Evolutionary conservation across 1,140 invertebrate species (phyloP).

Genomic region (Pteromalus puparum): DNA sequence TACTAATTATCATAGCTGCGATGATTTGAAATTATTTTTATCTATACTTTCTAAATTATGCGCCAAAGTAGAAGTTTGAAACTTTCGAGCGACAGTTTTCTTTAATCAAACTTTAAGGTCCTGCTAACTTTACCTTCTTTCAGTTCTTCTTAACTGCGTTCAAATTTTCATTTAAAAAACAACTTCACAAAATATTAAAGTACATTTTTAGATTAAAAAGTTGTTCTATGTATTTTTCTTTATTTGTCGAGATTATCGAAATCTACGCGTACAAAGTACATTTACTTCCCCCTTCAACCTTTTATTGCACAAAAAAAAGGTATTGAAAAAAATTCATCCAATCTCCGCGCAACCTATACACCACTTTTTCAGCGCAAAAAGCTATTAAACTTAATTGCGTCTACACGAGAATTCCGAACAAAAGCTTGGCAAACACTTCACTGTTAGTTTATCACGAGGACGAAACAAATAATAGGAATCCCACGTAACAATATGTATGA

Average conservation of each 20-base stretch:
- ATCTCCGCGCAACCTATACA: neutral
- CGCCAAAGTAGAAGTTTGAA: neutral
- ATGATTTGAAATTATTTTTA: neutral
- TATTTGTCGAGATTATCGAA: too few species aligned
- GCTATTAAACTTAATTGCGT: neutral
- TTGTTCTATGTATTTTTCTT: too few species aligned
- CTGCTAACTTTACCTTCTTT: too few species aligned
- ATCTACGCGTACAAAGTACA: too few species aligned
- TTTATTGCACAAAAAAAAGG: neutral
- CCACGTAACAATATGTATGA: neutral
- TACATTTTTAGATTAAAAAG: too few species aligned
- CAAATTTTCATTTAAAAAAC: too few species aligned
- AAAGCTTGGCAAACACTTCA: neutral
- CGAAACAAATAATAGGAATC: neutral
- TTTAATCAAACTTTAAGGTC: too few species aligned
- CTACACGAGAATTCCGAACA: neutral
- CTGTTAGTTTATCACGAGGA: neutral
- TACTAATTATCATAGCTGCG: too few species aligned
- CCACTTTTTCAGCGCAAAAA: neutral
- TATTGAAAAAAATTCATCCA: neutral
- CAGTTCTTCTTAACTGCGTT: too few species aligned
- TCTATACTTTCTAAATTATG: constrained; percentile 28
- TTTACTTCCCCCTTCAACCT: too few species aligned
- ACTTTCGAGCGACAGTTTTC: too few species aligned
- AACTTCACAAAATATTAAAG: too few species aligned